These are phyloP conservation scores for Archilochus colubris DNA, from an alignment of 2,113 vertebrate genomes.

Conservation along the genomic window DNA sequence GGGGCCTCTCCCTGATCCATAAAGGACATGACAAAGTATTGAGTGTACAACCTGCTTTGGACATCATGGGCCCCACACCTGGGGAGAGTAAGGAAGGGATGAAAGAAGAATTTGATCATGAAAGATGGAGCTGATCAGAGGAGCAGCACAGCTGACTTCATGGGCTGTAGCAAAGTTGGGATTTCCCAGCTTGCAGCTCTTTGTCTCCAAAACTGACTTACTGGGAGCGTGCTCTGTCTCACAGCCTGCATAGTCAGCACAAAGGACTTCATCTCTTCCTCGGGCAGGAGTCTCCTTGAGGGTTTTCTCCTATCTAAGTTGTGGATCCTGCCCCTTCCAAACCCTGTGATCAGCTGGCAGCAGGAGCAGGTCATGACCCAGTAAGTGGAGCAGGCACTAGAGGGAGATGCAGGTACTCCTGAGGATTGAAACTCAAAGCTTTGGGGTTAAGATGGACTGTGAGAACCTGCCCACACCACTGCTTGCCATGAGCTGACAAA, in stretches of 20 bases:
- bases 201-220: background rate
- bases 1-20: background rate
- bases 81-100: background rate
- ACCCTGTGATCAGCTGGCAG: background rate
- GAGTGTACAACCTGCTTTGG: background rate
- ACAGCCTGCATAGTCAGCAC: fast-evolving
- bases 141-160: background rate
- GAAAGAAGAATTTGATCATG: background rate
- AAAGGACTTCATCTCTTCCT: background rate
- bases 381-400: background rate
- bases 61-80: fast-evolving
- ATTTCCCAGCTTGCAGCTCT: background rate
- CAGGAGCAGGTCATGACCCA: background rate
- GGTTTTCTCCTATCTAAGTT: background rate
- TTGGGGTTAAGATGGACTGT: fast-evolving
- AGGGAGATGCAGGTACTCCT: background rate
- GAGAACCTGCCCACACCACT: background rate
- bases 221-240: background rate
- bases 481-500: background rate
- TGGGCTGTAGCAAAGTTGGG: background rate
- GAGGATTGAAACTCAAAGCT: background rate
- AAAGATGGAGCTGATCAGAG: background rate
- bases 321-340: background rate
- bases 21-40: background rate
- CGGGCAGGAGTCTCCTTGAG: background rate